Base-by-base conservation (phyloP, 2,888 invertebrate genomes). In the Gasteruption jaculator region DNA sequence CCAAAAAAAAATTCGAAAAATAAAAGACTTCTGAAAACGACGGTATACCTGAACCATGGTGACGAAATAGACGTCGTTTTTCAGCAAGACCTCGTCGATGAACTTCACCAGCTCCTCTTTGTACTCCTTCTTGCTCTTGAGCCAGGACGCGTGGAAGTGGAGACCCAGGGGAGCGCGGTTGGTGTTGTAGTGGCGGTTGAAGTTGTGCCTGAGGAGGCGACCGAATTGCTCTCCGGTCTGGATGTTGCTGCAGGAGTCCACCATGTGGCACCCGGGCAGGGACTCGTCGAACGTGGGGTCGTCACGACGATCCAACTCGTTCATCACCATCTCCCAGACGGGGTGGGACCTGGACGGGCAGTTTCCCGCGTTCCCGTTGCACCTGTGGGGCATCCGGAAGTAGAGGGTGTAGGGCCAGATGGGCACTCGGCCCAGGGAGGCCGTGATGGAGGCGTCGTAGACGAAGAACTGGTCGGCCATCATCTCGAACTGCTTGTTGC, bases 371-470 rank as follows among this genome's bases (percentile, higher is more conserved):
- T 93, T 93, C 49, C 91, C 91, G 71, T 91, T 91, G 71, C 93
- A 93, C 71, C 89, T 91, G 75, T 94, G 93, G 1, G 93, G 91
- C 89, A 94, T 91, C 49, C 91, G 82, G 83, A 91, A 94, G 76
- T 95, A 94, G 16, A 96, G 75, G 3, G 95, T 95, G 76, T 95
- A 96, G 1, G 96, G 96, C 95, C 95, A 96, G 69, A 91, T 89
- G 37, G 93, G 93, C 18, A 91, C 91, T 34, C 91, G 85, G 22
- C 86, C 81, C 40, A 91, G 76, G 1, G 91, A 88, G 18, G 92
- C 92, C 1, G 91, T 91, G 63, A 95, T 92, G 8, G 93, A 92
- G 16, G 93, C 91, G 68, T 95, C 95, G 69, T 94, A 95, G 5
- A 89, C 85, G 71, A 93, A 93, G 74, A 88, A 91, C 68, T 93